Base-by-base conservation (phyloP, 2,797 vertebrate genomes). In the Heteromormyrus szaboi region DNA sequence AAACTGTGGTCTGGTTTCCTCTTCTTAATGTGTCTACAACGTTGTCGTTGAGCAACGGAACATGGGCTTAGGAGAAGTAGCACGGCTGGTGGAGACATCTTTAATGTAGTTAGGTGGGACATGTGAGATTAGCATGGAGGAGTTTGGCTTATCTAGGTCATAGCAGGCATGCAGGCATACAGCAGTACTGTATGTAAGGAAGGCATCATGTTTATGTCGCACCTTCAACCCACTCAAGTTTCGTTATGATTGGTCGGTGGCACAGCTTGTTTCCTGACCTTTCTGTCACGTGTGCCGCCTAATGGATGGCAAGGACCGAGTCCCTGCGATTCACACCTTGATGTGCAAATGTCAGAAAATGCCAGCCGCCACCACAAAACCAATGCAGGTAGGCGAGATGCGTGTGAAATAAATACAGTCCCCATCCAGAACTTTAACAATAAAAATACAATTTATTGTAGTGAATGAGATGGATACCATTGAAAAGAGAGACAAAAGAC, bases 181-280 rank as follows among this genome's bases (percentile, higher is more conserved):
- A 41, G 53, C 51, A 37, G 14, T 56, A 86, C 33, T 86, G 51
- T 86, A 86, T n/a, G 6, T n/a, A 17, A 59, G 54, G 51, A 25
- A 11, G 12, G 37, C 3, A 14, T n/a, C 19, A 1, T 44, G 3
- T 65, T 46, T 14, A 87, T 68, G 4, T 68, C 14, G 2, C 53
- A 87, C 86, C 86, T 87, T 50, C 12, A 68, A 41, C 86, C 86
- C 59, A 87, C 86, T 44, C 56, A 29, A 19, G 86, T 87, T 87
- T 87, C 86, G 46, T 17, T 22, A 87, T 87, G 86, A 87, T 41
- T 48, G 22, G 17, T 65, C 11, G n/a, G 11, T 12, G 59, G 59
- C 33, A 87, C 4, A 29, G 59, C 37, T 50, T 44, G 22, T 22
- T 87, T 87, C 59, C 41, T 87, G 56, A 87, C 86, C 86, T 87